These are phyloP conservation scores for Corydoras sp. DNA, from an alignment of 2,113 vertebrate species.

Conservation along the genomic window DNA sequence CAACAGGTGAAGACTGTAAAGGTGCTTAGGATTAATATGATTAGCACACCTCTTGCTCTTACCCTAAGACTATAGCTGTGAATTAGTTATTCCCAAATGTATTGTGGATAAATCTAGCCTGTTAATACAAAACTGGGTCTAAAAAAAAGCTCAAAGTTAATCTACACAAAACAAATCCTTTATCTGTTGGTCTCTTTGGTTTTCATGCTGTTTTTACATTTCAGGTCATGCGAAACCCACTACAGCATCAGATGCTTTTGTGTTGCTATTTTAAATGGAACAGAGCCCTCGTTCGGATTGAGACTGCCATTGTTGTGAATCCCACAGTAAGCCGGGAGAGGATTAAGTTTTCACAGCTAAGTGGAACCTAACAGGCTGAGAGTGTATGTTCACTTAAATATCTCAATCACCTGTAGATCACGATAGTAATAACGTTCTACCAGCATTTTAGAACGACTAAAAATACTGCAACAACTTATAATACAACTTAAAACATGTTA, in stretches of 20 bases:
- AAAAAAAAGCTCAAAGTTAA: no score
- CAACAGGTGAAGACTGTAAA: background rate
- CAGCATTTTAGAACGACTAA: no score
- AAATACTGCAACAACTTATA: no score
- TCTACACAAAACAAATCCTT: background rate
- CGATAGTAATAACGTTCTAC: no score
- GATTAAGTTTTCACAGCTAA: no score
- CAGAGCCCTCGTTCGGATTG: conserved; percentile 12
- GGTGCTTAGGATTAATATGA: background rate
- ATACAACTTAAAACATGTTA: no score
- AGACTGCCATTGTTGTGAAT: conserved; percentile 15
- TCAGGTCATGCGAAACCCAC: background rate
- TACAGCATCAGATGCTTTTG: background rate
- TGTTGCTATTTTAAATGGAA: conserved; percentile 25
- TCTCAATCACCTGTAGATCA: no score
- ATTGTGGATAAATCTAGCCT: no score
- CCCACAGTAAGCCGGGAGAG: no score
- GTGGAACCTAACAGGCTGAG: background rate
- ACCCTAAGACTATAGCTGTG: background rate
- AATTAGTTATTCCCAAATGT: background rate
- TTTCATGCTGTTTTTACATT: conserved; percentile 9
- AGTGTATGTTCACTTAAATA: background rate
- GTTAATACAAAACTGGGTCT: no score
- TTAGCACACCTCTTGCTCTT: background rate
- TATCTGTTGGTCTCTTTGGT: background rate